Base-by-base conservation (phyloP, 2,797 vertebrate genomes). In the Sciaenops ocellatus region DNA sequence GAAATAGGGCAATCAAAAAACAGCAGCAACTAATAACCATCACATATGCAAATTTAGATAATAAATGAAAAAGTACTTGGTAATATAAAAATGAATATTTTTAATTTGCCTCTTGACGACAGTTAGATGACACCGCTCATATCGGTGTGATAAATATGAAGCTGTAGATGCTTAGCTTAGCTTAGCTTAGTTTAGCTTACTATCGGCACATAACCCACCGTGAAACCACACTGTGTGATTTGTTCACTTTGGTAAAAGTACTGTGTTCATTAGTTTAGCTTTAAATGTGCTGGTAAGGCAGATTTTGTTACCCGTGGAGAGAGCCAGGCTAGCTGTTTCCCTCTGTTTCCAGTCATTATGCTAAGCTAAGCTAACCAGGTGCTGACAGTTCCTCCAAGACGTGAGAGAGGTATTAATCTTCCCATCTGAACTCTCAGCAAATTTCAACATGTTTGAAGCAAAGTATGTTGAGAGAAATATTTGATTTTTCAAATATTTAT, bases 291-390 rank as follows among this genome's bases (percentile, higher is more conserved):
- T 34, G 34, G 34, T 34, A 34, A 34, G 34, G 34, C 34, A 34
- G 1, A 8, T 34, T 34, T 34, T 34, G 34, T 34, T 8, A 34
- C 34, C 34, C 9, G 34, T 38, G 34, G 34, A 38, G 34, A 38
- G 34, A 38, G 34, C 8, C 34, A 34, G 34, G 34, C 34, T 34
- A 34, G 34, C 34, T 38, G 34, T 38, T 38, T 38, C 34, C 34
- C 34, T 38, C 34, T 38, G 34, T 46, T 20, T 4, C 34, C 34
- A 20, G 34, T n/a, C 20, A 16, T 38, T 20, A 18, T 56, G 62
- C 44, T 57, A 74, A 20, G 11, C 57, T 57, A 67, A 16, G 46
- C 41, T 56, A 61, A 54, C 26, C 8, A 16, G 56, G 16, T 44
- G 8, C 30, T 47, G 26, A 41, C 16, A 12, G 11, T 5, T 52